Conservation (phyloP, 1,140 invertebrate species). For the Campoletis sonorensis region DNA sequence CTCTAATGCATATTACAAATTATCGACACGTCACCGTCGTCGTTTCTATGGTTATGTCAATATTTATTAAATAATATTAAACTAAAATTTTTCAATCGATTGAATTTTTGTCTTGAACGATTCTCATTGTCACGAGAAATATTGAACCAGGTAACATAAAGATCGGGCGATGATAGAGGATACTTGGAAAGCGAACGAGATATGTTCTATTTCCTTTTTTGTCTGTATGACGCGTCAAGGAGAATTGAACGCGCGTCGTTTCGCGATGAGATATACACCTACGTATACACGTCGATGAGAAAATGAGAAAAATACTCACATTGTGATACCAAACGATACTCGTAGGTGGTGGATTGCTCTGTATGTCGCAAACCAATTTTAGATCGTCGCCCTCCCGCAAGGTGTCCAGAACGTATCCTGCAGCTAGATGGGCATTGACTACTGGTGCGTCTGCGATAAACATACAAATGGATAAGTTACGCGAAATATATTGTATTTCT, state of each 20-base stretch:
- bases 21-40: no score
- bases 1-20: no score
- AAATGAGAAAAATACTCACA: constrained; percentile 73
- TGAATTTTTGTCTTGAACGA: not conserved
- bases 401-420: constrained; percentile 70
- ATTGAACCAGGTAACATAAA: not conserved
- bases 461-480: constrained; percentile 21
- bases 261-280: not conserved
- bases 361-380: constrained; percentile 77
- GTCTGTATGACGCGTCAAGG: constrained; percentile 12
- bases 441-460: constrained; percentile 70
- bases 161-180: constrained; percentile 36
- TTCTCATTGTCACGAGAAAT: constrained; percentile 44
- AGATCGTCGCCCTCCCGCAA: constrained; percentile 79
- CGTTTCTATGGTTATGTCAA: no score
- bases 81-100: not conserved
- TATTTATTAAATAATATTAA: not conserved
- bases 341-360: constrained; percentile 77
- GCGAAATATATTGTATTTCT: no score
- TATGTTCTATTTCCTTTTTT: constrained; percentile 54
- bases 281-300: not conserved
- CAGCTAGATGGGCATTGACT: constrained; percentile 67
- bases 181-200: constrained; percentile 38
- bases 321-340: constrained; percentile 79
- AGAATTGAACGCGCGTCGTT: no score